Conservation (phyloP, 1,140 invertebrate genomes). For the Euschistus heros region DNA sequence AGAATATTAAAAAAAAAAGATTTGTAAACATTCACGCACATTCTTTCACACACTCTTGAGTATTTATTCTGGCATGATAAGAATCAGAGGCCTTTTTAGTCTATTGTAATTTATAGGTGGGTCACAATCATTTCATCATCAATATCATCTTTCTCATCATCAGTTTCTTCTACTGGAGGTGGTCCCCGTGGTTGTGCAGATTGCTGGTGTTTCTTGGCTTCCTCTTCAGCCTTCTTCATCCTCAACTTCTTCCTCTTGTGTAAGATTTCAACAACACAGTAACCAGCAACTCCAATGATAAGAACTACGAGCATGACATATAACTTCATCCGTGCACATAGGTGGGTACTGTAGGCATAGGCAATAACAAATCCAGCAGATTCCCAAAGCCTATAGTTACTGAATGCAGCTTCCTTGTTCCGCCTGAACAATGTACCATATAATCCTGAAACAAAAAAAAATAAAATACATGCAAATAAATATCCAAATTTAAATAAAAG, state of each 20-base stretch:
- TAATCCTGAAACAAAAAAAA: slow-evolving; percentile 51
- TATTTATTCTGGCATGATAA: neutral
- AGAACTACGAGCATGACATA: slow-evolving; percentile 76
- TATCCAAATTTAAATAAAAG: too few relatives aligned
- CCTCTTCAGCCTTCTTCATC: slow-evolving; percentile 54
- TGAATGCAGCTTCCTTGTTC: slow-evolving; percentile 91
- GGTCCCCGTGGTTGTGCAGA: slow-evolving; percentile 32
- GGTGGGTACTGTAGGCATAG: slow-evolving; percentile 75
- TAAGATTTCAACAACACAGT: slow-evolving; percentile 69
- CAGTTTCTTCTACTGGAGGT: slow-evolving; percentile 51
- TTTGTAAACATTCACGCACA: neutral
- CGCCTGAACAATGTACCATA: slow-evolving; percentile 85
- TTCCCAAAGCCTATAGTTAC: slow-evolving; percentile 91
- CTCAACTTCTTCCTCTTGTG: slow-evolving; percentile 59
- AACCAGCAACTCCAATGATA: slow-evolving; percentile 65
- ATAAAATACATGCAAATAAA: too few relatives aligned
- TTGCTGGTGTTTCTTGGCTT: slow-evolving; percentile 43
- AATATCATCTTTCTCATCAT: slow-evolving; percentile 72
- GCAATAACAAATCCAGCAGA: slow-evolving; percentile 85
- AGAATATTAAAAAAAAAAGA: slow-evolving; percentile 1
- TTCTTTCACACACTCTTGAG: neutral
- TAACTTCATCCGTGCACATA: slow-evolving; percentile 81
- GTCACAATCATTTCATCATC: slow-evolving; percentile 77
- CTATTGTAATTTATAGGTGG: slow-evolving; percentile 47
- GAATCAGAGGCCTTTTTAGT: neutral